phyloP scores from a whole-genome alignment of 2,797 vertebrate genomes.

The Psittacula derbiana region DNA sequence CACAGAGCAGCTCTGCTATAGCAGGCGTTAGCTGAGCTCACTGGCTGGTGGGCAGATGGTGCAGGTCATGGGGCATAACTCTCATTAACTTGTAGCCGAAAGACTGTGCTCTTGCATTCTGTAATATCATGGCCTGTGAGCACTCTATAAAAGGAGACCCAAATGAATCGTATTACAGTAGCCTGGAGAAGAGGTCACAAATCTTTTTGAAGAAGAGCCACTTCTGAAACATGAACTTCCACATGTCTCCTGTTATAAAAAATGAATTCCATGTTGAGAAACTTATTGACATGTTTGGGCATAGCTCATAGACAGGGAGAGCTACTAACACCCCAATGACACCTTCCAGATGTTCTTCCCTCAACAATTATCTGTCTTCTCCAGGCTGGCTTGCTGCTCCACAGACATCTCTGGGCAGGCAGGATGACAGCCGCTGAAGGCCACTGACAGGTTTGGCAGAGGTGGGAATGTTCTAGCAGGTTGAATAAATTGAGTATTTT shows the following conservation, averaged over 20 bases:
- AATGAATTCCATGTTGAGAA: slow-evolving; percentile 66
- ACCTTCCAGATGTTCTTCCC: slow-evolving; percentile 64
- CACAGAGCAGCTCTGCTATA: accelerated
- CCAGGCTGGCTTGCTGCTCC: neutral
- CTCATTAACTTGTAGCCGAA: neutral
- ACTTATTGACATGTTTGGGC: slow-evolving; percentile 33
- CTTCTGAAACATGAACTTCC: slow-evolving; percentile 50
- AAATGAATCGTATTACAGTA: slow-evolving; percentile 60
- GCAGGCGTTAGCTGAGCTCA: accelerated
- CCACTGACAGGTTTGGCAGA: slow-evolving; percentile 13
- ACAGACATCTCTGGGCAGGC: accelerated
- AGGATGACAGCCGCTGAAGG: neutral
- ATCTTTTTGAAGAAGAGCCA: slow-evolving; percentile 63
- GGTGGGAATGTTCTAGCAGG: neutral
- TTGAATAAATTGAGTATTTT: neutral
- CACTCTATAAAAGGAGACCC: neutral
- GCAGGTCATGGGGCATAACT: neutral
- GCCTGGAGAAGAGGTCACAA: slow-evolving; percentile 56
- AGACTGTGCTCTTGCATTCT: neutral
- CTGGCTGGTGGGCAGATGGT: neutral
- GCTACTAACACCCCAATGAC: slow-evolving; percentile 39
- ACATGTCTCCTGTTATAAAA: slow-evolving; percentile 66
- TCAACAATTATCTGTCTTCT: neutral
- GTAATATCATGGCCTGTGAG: neutral
- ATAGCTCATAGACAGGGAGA: slow-evolving; percentile 12